A percentile compares a stretch with the other conserved stretches of the same genome.
phyloP scores from a whole-genome alignment of 2,888 invertebrate genomes.

The Resseliella maxima region DNA sequence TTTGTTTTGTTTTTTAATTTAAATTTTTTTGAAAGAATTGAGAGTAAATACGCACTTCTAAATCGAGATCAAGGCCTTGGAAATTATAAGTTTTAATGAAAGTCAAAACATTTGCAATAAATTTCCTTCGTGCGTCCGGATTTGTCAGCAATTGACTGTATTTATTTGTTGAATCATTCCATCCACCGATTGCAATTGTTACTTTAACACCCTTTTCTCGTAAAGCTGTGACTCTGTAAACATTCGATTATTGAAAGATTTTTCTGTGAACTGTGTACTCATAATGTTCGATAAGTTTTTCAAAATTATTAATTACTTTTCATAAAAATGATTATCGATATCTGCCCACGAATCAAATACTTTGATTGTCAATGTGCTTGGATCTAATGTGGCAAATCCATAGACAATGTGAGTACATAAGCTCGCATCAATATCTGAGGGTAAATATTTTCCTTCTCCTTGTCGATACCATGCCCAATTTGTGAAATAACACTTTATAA shows the following conservation, averaged over 20 bases:
- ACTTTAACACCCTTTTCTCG: not conserved
- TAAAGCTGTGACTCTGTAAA: not conserved
- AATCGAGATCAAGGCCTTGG: not conserved
- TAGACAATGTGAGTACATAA: constrained; percentile 8
- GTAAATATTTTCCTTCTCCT: not conserved
- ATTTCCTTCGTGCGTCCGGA: not conserved
- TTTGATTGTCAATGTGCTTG: not conserved
- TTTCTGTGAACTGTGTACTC: too few relatives aligned
- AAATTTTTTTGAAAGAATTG: too few relatives aligned
- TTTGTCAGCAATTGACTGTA: constrained; percentile 61
- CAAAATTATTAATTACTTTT: too few relatives aligned
- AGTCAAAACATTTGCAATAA: not conserved
- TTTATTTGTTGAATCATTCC: constrained; percentile 76
- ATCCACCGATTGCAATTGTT: constrained; percentile 82
- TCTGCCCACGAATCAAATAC: not conserved
- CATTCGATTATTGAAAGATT: too few relatives aligned
- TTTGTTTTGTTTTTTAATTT: too few relatives aligned
- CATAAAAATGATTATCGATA: not conserved
- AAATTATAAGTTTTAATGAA: constrained; percentile 48
- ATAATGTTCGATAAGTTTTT: too few relatives aligned
- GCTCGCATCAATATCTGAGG: not conserved
- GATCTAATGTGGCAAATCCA: not conserved
- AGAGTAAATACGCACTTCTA: constrained; percentile 63
- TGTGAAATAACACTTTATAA: constrained; percentile 10
- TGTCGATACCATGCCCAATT: not conserved